Evolutionary conservation across 1,140 invertebrate genomes (phyloP).

Genomic region (Subanguina moxae): DNA sequence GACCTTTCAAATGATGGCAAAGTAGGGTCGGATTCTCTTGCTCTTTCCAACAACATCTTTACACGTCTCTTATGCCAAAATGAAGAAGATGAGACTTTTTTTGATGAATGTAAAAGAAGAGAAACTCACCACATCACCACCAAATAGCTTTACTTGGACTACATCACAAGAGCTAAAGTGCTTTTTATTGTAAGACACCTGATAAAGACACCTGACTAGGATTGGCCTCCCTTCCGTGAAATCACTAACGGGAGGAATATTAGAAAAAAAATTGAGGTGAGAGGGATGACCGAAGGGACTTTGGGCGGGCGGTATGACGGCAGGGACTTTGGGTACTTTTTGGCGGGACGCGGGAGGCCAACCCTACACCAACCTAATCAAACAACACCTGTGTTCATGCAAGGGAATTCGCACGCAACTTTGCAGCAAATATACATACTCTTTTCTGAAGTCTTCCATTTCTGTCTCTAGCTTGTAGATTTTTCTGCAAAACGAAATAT

Average conservation of each 20-base stretch:
- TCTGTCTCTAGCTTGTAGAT: constrained; percentile 58
- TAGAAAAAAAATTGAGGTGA: too few relatives aligned
- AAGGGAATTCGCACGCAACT: constrained; percentile 63
- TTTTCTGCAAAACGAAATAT: constrained; percentile 20
- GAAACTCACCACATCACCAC: constrained; percentile 62
- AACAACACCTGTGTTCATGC: constrained; percentile 55
- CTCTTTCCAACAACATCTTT: constrained; percentile 61
- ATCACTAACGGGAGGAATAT: too few relatives aligned
- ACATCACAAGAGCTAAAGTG: constrained; percentile 58
- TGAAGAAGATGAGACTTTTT: too few relatives aligned
- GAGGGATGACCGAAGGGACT: too few relatives aligned
- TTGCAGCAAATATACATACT: constrained; percentile 64
- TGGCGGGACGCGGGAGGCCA: too few relatives aligned
- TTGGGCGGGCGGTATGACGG: too few relatives aligned
- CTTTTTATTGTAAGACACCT: too few relatives aligned
- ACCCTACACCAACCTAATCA: too few relatives aligned
- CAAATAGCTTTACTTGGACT: constrained; percentile 63
- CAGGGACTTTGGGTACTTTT: too few relatives aligned
- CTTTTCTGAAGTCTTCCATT: constrained; percentile 63
- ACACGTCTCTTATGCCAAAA: constrained; percentile 63
- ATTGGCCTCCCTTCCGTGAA: too few relatives aligned
- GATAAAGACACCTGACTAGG: too few relatives aligned
- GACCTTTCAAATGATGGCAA: constrained; percentile 64
- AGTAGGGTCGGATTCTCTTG: constrained; percentile 62
- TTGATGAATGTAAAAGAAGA: too few relatives aligned